Percentiles rank a stretch among this genome's conserved stretches.
phyloP scores from a whole-genome alignment of 2,888 invertebrate species.

The Pollenia labialis region DNA sequence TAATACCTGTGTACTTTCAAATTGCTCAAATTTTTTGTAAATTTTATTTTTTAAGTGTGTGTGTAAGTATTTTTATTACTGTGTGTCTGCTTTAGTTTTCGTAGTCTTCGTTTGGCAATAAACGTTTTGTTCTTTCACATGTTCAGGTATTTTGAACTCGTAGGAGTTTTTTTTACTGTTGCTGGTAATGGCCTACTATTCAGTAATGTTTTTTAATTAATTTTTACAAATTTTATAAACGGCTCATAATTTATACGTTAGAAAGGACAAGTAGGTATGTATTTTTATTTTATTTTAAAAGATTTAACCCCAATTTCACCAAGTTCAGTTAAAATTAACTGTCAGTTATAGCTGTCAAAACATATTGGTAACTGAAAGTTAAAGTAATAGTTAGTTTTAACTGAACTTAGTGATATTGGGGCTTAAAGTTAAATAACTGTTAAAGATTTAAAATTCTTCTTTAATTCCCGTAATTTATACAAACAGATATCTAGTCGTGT shows the following conservation, averaged over 20 bases:
- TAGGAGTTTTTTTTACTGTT: constrained; percentile 53
- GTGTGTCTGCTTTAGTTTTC: constrained; percentile 1
- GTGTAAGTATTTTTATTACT: constrained; percentile 19
- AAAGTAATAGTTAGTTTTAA: no score
- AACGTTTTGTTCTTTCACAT: constrained; percentile 57
- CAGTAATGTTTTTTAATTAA: constrained; percentile 73
- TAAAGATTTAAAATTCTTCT: no score
- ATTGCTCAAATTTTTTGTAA: constrained; percentile 4
- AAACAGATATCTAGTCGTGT: no score
- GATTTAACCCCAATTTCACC: no score
- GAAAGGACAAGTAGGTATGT: no score
- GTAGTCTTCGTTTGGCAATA: constrained; percentile 52
- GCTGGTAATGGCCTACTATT: constrained; percentile 41
- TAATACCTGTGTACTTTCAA: not conserved
- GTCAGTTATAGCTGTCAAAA: no score
- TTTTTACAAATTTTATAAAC: constrained; percentile 71
- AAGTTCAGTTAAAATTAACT: no score
- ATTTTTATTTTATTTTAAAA: no score
- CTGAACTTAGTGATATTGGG: no score
- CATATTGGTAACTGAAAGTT: no score
- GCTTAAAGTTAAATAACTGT: no score
- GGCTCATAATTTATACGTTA: constrained; percentile 51
- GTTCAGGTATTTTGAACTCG: constrained; percentile 55
- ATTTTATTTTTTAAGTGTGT: constrained; percentile 25
- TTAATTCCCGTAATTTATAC: no score